A percentile compares a stretch with the other conserved stretches of the same genome.
Conservation (phyloP, 1,140 invertebrate genomes). For the Aphelinus certus region DNA sequence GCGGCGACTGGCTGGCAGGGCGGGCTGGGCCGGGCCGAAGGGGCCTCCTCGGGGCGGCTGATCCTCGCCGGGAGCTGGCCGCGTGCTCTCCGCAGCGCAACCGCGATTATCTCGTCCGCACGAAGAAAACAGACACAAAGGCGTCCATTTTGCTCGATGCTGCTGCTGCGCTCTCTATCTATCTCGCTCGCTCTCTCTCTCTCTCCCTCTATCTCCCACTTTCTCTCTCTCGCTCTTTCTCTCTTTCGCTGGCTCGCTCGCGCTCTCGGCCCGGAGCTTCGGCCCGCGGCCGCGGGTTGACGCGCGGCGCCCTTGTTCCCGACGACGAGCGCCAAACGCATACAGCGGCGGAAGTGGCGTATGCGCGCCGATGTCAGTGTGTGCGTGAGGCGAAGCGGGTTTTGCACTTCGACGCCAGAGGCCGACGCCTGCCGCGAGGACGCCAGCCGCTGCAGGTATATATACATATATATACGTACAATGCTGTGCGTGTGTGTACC, state of each 20-base stretch:
- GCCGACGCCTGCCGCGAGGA: background rate
- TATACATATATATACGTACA: too few relatives aligned
- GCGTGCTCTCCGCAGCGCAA: conserved; percentile 6
- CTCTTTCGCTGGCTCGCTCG: background rate
- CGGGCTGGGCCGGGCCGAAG: background rate
- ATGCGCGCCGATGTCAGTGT: background rate
- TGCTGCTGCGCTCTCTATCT: conserved; percentile 19
- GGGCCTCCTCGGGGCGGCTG: background rate
- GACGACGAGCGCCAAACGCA: too few relatives aligned
- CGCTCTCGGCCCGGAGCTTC: background rate
- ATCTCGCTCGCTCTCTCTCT: conserved; percentile 1
- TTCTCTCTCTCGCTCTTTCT: conserved; percentile 7
- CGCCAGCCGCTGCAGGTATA: background rate
- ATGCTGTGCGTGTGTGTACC: too few relatives aligned
- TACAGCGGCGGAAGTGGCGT: background rate
- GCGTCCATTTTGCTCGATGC: conserved; percentile 65
- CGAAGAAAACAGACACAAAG: conserved; percentile 64
- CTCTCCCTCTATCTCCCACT: background rate
- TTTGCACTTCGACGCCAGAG: background rate
- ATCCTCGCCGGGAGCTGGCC: background rate
- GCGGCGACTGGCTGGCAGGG: too few relatives aligned
- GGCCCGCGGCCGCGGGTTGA: too few relatives aligned
- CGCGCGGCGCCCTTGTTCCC: too few relatives aligned
- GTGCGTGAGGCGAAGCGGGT: background rate
- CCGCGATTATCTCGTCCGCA: conserved; percentile 30